These are phyloP conservation scores for Eucera pruinosa DNA, from an alignment of 2,888 invertebrate species.

Conservation along the genomic window DNA sequence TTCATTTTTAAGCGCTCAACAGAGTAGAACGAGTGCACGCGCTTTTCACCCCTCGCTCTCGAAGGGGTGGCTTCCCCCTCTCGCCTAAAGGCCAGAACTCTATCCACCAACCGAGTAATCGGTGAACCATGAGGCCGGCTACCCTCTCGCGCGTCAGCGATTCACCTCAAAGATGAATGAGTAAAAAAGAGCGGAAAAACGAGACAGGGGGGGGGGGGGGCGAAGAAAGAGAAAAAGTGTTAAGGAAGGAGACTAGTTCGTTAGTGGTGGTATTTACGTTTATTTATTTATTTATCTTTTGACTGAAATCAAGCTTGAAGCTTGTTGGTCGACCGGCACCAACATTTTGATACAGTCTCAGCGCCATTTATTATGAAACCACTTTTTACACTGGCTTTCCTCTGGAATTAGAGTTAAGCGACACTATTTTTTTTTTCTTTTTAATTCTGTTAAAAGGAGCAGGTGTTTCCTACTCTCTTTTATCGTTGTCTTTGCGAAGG, in stretches of 20 bases:
- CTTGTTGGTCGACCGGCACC: too few species aligned
- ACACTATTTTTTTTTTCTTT: too few species aligned
- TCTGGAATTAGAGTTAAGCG: too few species aligned
- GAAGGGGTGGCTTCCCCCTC: constrained; percentile 25
- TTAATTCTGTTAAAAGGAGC: too few species aligned
- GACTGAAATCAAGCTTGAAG: not conserved
- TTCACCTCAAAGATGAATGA: constrained; percentile 76
- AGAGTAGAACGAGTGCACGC: constrained; percentile 60
- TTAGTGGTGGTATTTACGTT: constrained; percentile 57
- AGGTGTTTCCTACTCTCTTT: too few species aligned
- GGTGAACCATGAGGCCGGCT: constrained; percentile 48
- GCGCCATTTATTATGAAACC: not conserved
- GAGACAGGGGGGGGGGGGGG: not conserved
- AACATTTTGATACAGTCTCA: not conserved
- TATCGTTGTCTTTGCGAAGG: too few species aligned
- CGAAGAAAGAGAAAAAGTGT: not conserved
- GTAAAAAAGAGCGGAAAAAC: constrained; percentile 51
- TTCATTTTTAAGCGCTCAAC: constrained; percentile 67
- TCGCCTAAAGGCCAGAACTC: constrained; percentile 48
- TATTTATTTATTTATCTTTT: too few species aligned
- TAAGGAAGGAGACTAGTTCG: constrained; percentile 57
- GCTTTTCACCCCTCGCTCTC: constrained; percentile 44
- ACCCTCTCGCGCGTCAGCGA: constrained; percentile 56
- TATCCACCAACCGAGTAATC: constrained; percentile 39
- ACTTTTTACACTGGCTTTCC: too few species aligned